Evolutionary conservation across 2,888 invertebrate species (phyloP), one percentile per base, ranked within the genome.

Genomic region (Tenthredo scrophulariae): DNA sequence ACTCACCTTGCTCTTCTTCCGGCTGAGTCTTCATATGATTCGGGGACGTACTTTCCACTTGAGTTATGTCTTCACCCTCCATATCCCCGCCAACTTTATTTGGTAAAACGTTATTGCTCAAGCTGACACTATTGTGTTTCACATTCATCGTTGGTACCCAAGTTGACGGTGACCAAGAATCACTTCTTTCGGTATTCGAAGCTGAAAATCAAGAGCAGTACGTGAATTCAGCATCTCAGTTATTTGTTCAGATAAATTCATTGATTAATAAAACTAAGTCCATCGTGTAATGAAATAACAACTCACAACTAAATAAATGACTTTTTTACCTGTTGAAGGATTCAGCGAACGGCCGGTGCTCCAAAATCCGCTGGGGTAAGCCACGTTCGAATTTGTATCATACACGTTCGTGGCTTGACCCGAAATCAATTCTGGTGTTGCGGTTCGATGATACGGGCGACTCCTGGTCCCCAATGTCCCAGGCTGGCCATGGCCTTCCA

Each of bases 341-440:
- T 88, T 88, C 85, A 90, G 86, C 40, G 90, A 88, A 85, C 91
- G 87, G 70, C 90, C 89, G 67, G 89, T 89, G 84, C 89, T 89
- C 86, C 89, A 88, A 83, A 88, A 89, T 70, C 88, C 87, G 26
- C 89, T 89, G 18, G 89, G 88, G 86, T 88, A 88, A 50, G 87
- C 88, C 70, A 88, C 87, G 70, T 88, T 90, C 22, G 89, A 87
- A 84, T 89, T 87, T n/a, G 89, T 86, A 58, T 90, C 89, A 84
- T 90, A 87, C 72, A 88, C 86, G 74, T 88, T 90, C 77, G 88
- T 89, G 86, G 89, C 87, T 85, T 90, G 91, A 77, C 89, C 90
- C 13, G 89, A 85, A 84, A 89, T 89, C 74, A 85, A 86, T 50
- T 90, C 90, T 67, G 89, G 88, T 77, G 89, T 87, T 70, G 88